Conservation (phyloP, 1,140 invertebrate species). For the Aphaenogaster ashmeadi region DNA sequence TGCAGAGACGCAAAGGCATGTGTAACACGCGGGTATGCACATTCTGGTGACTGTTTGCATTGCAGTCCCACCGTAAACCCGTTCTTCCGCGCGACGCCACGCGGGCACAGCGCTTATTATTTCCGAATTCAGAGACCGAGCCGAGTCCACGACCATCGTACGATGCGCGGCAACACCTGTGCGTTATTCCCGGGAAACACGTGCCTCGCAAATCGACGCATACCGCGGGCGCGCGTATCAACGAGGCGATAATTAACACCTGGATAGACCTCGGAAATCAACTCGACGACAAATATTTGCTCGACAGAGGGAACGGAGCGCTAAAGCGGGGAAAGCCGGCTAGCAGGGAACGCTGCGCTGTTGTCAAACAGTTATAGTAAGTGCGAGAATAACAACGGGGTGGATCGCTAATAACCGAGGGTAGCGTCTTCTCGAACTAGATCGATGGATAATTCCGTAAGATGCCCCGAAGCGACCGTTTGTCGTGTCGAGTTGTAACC, state of each 20-base stretch:
- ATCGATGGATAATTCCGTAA: slow-evolving; percentile 33
- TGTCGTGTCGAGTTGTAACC: background rate
- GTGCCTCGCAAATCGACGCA: slow-evolving; percentile 51
- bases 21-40: slow-evolving; percentile 20
- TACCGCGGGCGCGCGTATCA: slow-evolving; percentile 49
- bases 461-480: slow-evolving; percentile 16
- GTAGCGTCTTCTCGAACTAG: background rate
- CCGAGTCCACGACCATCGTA: background rate
- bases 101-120: slow-evolving; percentile 68
- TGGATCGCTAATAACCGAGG: slow-evolving; percentile 35
- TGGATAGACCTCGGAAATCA: slow-evolving; percentile 41
- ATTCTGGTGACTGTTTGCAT: slow-evolving; percentile 71
- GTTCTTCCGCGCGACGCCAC: slow-evolving; percentile 29
- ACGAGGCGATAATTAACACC: slow-evolving; percentile 72
- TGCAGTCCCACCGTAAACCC: slow-evolving; percentile 69
- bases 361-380: slow-evolving; percentile 23
- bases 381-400: slow-evolving; percentile 11
- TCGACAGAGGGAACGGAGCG: background rate
- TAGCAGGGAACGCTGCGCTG: background rate
- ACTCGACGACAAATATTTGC: slow-evolving; percentile 42
- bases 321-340: background rate
- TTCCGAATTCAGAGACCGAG: slow-evolving; percentile 71
- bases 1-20: slow-evolving; percentile 49
- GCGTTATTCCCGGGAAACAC: slow-evolving; percentile 49
- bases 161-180: slow-evolving; percentile 55